Base-by-base conservation (phyloP, 2,797 vertebrate species). In the Antennarius maculatus region DNA sequence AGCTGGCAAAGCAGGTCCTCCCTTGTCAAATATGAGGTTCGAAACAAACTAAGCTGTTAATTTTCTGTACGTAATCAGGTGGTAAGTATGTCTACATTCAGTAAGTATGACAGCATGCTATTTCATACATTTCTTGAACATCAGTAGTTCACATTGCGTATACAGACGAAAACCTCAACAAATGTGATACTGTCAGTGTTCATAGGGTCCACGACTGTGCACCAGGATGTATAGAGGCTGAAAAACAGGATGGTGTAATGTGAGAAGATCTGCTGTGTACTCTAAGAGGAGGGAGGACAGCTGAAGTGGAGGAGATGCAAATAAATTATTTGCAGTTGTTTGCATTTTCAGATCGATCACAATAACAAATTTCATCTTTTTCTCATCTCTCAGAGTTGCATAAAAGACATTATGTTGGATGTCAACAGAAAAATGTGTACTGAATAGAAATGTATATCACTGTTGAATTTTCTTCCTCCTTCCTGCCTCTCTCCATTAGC, bases 321-420 rank as follows among this genome's bases (percentile, higher is more conserved):
- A 94, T 93, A 69, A 73, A 88, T 69, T 71, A 78, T 92, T 90
- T 89, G 84, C 83, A 83, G 70, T 71, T 48, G 65, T 92, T 93
- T 93, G 89, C 89, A 91, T 89, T 74, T 65, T 76, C 61, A 78
- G 54, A 76, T 77, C 59, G 41, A 69, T 66, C 69, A 71, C 75
- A 82, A 81, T 74, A 82, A 77, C 75, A 66, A 62, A 82, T 80
- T 66, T 15, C 18, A 61, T 71, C 53, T 45, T 42, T 23, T 23
- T 23, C 23, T 23, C 23, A 23, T 23, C 2, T 23, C 23, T 23
- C 23, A 23, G 23, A 23, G 23, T 23, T 34, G 31, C 31, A 34
- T 34, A 34, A 34, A 8, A 42, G 12, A 13, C 9, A 6, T 42
- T 6, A 6, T 42, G 10, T 42, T 42, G 39, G 31, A 34, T 34